These are phyloP conservation scores for Punctoribates punctum DNA, from an alignment of 2,888 invertebrate species.

Conservation along the genomic window DNA sequence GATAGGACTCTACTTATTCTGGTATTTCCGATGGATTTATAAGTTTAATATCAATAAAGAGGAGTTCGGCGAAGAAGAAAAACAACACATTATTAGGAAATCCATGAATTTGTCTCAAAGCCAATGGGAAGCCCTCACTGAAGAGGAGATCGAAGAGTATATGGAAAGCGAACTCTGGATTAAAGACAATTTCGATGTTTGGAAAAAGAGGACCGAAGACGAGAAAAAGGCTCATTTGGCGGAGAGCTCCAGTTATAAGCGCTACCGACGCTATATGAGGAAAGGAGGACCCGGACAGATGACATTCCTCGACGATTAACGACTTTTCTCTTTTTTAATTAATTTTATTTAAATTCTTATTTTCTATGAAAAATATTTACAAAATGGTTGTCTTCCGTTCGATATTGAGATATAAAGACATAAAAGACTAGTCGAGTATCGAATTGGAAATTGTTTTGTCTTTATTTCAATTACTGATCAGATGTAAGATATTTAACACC, in stretches of 20 bases:
- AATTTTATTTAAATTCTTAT: not conserved
- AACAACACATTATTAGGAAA: slow-evolving; percentile 75
- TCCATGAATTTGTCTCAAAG: slow-evolving; percentile 59
- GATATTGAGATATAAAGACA: no score
- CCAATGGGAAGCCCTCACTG: slow-evolving; percentile 64
- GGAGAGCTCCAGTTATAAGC: slow-evolving; percentile 79
- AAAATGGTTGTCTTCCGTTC: no score
- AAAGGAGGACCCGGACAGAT: slow-evolving; percentile 83
- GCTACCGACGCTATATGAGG: slow-evolving; percentile 82
- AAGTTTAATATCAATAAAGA: slow-evolving; percentile 69
- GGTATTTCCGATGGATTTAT: slow-evolving; percentile 79
- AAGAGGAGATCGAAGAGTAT: slow-evolving; percentile 68
- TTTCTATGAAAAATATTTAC: no score
- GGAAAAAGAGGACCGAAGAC: slow-evolving; percentile 78
- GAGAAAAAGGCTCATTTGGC: slow-evolving; percentile 78
- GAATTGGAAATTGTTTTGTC: no score
- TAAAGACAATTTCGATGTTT: slow-evolving; percentile 69
- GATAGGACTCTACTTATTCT: slow-evolving; percentile 57
- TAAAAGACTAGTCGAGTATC: no score
- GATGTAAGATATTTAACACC: no score
- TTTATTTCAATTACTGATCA: no score
- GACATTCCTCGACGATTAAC: slow-evolving; percentile 71
- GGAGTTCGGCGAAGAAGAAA: slow-evolving; percentile 76
- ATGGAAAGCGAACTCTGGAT: slow-evolving; percentile 75
- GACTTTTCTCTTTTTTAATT: not conserved